phyloP scores from a whole-genome alignment of 2,797 vertebrate species.

The Cirrhinus mrigala region DNA sequence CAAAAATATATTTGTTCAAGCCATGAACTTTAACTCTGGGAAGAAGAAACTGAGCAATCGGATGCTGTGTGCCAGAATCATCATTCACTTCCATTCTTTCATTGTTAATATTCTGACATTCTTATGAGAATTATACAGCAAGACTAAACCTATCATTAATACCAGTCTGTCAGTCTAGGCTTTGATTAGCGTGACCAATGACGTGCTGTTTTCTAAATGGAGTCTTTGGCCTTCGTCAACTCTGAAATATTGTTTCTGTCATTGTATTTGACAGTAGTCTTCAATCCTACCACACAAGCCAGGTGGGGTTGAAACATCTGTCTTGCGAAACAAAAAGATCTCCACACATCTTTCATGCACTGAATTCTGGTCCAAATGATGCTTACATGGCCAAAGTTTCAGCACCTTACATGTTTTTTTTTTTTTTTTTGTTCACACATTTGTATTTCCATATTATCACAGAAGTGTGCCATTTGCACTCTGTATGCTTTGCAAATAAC shows the following conservation, averaged over 20 bases:
- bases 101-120: not conserved
- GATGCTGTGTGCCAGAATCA: not conserved
- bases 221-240: not conserved
- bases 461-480: conserved; percentile 35
- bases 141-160: not conserved
- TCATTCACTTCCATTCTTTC: not conserved
- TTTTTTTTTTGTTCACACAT: not conserved
- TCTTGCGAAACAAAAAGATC: not conserved
- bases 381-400: not conserved
- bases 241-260: conserved; percentile 29
- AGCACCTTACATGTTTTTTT: not conserved
- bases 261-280: conserved; percentile 32
- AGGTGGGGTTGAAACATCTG: not conserved
- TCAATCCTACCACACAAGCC: not conserved
- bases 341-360: not conserved
- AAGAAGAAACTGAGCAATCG: not conserved
- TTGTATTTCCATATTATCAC: conserved; percentile 16
- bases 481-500: conserved; percentile 54
- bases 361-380: not conserved
- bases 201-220: not conserved
- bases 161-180: not conserved
- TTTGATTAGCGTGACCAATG: conserved; percentile 5
- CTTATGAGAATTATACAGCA: not conserved
- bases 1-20: not conserved
- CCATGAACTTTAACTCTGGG: not conserved